Evolutionary conservation across 2,113 vertebrate genomes (phyloP).

Genomic region (Barbus barbus): DNA sequence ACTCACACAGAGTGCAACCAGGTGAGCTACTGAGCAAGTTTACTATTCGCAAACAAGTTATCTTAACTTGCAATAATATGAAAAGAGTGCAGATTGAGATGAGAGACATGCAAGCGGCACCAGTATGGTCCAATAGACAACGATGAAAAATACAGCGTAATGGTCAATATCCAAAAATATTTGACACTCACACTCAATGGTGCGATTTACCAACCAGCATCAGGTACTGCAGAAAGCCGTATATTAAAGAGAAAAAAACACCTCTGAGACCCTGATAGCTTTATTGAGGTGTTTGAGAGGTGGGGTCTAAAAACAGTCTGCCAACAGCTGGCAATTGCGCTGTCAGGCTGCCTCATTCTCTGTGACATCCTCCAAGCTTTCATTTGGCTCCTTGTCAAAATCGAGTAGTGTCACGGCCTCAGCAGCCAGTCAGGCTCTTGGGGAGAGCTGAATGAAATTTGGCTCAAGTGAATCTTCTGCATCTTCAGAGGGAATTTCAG

Average conservation of each 20-base stretch:
- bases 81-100: background rate
- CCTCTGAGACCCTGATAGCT: conserved; percentile 45
- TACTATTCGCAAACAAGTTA: background rate
- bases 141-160: background rate
- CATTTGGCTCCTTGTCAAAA: conserved; percentile 59
- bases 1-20: background rate
- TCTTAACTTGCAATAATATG: background rate
- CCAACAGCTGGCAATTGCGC: conserved; percentile 40
- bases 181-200: conserved; percentile 2
- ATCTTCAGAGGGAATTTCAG: conserved; percentile 51
- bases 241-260: conserved; percentile 12
- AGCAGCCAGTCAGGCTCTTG: conserved; percentile 3
- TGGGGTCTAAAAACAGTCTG: conserved; percentile 37
- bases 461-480: conserved; percentile 37
- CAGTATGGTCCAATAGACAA: background rate
- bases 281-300: conserved; percentile 43
- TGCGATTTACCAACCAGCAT: background rate
- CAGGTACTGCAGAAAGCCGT: background rate
- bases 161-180: background rate
- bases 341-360: conserved; percentile 39
- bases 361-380: conserved; percentile 45
- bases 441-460: conserved; percentile 40
- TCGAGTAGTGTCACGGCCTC: conserved; percentile 36
- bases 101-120: background rate
- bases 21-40: background rate